A percentile compares a stretch with the other conserved stretches of the same genome.
phyloP scores from a whole-genome alignment of 2,113 vertebrate genomes.

The Pygoscelis adeliae region DNA sequence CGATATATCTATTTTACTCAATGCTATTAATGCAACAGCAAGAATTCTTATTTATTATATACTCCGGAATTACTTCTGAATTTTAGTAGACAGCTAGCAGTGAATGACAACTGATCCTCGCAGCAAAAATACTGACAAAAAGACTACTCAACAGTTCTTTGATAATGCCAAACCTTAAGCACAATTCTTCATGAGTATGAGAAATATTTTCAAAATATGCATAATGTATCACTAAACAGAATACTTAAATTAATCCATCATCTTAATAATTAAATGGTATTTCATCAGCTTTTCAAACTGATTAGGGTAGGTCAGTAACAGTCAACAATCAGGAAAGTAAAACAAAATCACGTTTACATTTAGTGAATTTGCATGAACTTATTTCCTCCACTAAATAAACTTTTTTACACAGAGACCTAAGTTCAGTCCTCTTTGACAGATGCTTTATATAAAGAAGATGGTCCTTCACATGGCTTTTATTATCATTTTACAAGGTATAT shows the following conservation, averaged over 20 bases:
- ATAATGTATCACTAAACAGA: background rate
- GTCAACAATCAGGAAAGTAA: background rate
- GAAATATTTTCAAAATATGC: background rate
- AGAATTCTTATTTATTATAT: background rate
- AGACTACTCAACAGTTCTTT: background rate
- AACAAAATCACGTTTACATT: background rate
- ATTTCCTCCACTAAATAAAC: background rate
- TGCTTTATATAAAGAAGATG: background rate
- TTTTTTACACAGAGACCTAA: background rate
- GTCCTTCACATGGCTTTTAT: background rate
- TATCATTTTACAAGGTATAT: background rate
- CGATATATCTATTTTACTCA: background rate
- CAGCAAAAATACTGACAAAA: background rate
- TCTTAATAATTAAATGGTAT: background rate
- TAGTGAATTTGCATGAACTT: background rate
- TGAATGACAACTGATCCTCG: background rate
- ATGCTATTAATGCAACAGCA: background rate
- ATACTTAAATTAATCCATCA: background rate
- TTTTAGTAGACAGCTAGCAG: background rate
- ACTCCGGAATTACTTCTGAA: background rate
- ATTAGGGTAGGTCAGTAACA: background rate
- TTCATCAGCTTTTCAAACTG: background rate
- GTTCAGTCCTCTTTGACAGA: background rate
- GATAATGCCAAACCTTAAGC: background rate
- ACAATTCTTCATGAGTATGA: background rate